Evolutionary conservation across 2,113 vertebrate species (phyloP), one percentile per base, ranked within the genome.

Genomic region (Phaethornis superciliosus): DNA sequence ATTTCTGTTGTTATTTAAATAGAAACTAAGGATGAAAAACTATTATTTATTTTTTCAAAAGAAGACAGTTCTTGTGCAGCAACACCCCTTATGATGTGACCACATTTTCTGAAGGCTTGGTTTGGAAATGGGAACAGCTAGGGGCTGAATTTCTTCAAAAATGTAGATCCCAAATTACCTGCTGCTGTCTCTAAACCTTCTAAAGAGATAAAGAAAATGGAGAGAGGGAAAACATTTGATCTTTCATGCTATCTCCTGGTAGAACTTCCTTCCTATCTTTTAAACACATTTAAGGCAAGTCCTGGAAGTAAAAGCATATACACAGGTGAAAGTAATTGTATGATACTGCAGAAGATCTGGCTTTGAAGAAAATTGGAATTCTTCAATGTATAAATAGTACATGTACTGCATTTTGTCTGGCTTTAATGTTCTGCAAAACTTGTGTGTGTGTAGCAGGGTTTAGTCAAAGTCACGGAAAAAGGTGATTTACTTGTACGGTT

Each of bases 141-240:
- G 11, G 23, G 74, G 65, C 77, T 65, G 70, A 87, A 70, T 23
- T 70, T 78, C 82, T 70, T 93, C n/a, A 82, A 88, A 94, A 91
- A 70, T 2, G 7, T 27, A 90, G 90, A 63, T 76, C 56, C 20
- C 83, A 81, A 88, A 91, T 88, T 93, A 94, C 93, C 89, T 81
- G 35, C 91, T 92, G 88, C 85, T 83, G 23, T 86, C 84, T 94
- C 80, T 68, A 83, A 93, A 72, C 71, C 60, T 80, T 85, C 44
- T 59, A 70, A 88, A 83, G 94, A 85, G 93, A 96, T 92, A 95
- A 96, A 92, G 83, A 84, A 96, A 86, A 81, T 76, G 86, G 81
- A 94, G 79, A 88, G 52, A 89, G 62, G 47, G 44, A 78, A 95
- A 92, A 78, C 56, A 93, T 90, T 88, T 90, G 80, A 95, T 95